Base-by-base conservation (phyloP, 2,113 vertebrate species). In the Xenus cinereus region DNA sequence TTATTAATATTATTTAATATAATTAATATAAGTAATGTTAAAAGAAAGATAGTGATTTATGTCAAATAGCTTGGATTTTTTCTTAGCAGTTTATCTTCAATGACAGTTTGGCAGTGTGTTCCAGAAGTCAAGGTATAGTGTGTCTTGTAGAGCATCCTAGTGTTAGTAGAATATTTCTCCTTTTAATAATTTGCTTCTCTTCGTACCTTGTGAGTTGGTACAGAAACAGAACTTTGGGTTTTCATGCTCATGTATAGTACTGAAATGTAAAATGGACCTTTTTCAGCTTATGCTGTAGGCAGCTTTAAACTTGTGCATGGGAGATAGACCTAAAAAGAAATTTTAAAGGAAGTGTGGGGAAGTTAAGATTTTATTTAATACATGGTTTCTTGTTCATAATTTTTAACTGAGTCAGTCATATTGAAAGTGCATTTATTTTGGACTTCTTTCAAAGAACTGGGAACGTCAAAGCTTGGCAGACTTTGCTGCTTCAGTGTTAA, bases 341-440 rank as follows among this genome's bases (percentile, higher is more conserved):
- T 82, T 32, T 56, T 30, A 59, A 83, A 33, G 57, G 6, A 54
- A 41, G 3, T 41, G 5, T 46, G 17, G 24, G 14, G 19, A 92
- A 84, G 43, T 68, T 72, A 35, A 67, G 63, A 20, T 68, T 92
- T 59, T 69, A 22, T 91, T 95, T 60, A 79, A 64, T 74, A 45
- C 0, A 1, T 48, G 4, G 13, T 22, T 83, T 93, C 39, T 87
- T 89, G 24, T 64, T 83, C 3, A 1, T 67, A 33, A 78, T 80
- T 93, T 94, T 96, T 89, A 75, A 81, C 87, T 35, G 74, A 91
- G 64, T 84, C 60, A 62, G 68, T 73, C 39, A 32, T 78, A 41
- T 64, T 95, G 60, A 26, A 87, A 87, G 51, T 56, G 21, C 30
- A 12, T 92, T 91, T 94, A 46, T 94, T 90, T 93, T 91, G 71